Conservation (phyloP, 2,797 vertebrate species). For the Stomatorhinus walkeri region DNA sequence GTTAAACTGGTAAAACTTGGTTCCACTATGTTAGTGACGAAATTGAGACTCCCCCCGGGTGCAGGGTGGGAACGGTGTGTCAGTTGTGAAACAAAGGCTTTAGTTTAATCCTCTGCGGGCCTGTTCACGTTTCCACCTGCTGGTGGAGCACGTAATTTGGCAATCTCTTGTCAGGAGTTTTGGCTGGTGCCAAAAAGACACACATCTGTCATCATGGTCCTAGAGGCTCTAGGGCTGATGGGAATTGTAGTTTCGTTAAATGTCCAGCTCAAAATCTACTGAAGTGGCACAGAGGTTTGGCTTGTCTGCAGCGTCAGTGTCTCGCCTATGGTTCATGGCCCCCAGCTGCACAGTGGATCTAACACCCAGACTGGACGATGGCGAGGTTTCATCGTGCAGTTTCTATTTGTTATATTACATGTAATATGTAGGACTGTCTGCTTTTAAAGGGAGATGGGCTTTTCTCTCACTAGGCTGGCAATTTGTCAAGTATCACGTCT, state of each 20-base stretch:
- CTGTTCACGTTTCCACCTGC: not conserved
- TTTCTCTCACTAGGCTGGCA: not conserved
- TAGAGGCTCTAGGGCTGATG: not conserved
- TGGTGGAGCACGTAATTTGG: not conserved
- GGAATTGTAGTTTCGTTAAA: not conserved
- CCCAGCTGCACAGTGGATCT: not conserved
- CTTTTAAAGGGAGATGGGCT: not conserved
- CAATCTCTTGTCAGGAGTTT: not conserved
- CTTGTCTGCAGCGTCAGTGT: not conserved
- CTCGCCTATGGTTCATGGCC: not conserved
- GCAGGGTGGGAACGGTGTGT: not conserved
- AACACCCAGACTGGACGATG: not conserved
- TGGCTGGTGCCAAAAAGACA: not conserved
- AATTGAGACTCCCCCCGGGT: not conserved
- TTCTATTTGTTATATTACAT: not conserved
- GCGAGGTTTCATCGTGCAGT: not conserved
- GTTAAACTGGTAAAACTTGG: constrained; percentile 1
- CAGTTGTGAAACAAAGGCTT: not conserved
- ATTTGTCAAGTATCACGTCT: not conserved
- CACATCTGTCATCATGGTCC: not conserved
- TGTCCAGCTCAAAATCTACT: not conserved
- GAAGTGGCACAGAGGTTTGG: not conserved
- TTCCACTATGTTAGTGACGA: not conserved
- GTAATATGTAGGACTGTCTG: not conserved
- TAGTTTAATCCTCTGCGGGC: not conserved